phyloP scores from a whole-genome alignment of 2,888 invertebrate species.

The Polymixis flavicincta region DNA sequence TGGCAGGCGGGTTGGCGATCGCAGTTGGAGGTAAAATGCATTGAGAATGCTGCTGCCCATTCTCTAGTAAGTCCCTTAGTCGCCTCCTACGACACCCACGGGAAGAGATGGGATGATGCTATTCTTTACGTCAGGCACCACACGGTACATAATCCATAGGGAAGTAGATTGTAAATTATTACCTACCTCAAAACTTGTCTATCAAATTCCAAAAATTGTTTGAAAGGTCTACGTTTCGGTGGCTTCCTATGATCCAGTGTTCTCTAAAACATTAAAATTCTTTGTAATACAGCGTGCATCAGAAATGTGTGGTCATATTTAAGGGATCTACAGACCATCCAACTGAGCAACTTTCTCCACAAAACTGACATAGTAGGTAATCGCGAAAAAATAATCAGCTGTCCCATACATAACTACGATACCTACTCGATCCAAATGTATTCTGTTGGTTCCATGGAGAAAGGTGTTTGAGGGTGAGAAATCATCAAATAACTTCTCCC shows the following conservation, averaged over 20 bases:
- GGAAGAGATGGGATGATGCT: too few species aligned
- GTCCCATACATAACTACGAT: not conserved
- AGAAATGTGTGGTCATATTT: not conserved
- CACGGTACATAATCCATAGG: not conserved
- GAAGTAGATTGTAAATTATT: not conserved
- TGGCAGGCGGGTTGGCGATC: too few species aligned
- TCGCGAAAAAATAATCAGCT: not conserved
- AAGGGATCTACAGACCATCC: not conserved
- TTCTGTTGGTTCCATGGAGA: not conserved
- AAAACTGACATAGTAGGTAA: not conserved
- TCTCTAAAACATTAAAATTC: conserved; percentile 77
- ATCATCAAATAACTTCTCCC: too few species aligned
- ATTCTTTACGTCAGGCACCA: too few species aligned
- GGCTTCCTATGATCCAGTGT: conserved; percentile 68
- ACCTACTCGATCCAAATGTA: not conserved
- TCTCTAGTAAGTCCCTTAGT: too few species aligned
- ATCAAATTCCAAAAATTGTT: conserved; percentile 96
- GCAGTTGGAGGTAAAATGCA: too few species aligned
- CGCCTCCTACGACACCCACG: too few species aligned
- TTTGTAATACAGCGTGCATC: not conserved
- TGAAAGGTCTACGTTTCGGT: conserved; percentile 92
- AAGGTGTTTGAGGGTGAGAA: too few species aligned
- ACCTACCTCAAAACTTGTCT: conserved; percentile 90
- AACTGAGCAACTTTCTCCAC: not conserved
- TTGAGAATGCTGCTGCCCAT: too few species aligned